These are phyloP conservation scores for Equus przewalskii DNA, from an alignment of 2,113 vertebrate genomes.

Conservation along the genomic window DNA sequence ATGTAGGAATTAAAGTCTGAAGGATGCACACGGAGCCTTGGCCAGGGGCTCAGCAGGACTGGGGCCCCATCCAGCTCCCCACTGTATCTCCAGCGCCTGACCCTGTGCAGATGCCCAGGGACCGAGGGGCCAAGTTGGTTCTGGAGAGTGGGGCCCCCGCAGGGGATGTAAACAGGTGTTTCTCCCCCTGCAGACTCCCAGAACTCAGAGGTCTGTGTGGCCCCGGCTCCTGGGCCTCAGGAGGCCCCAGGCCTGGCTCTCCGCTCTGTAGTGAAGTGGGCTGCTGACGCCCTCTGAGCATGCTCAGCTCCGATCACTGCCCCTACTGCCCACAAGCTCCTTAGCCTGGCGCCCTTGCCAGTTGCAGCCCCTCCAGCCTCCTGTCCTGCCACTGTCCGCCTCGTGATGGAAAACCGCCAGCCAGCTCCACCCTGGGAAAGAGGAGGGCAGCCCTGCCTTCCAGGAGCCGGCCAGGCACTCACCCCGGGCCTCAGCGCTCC, in stretches of 20 bases:
- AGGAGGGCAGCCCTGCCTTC: too few relatives aligned
- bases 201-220: accelerated
- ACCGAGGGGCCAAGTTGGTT: neutral
- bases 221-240: accelerated
- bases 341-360: neutral
- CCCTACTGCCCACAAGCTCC: too few relatives aligned
- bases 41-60: neutral
- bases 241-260: neutral
- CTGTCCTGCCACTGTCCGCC: neutral
- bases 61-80: neutral
- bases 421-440: too few relatives aligned
- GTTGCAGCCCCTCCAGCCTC: neutral
- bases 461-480: too few relatives aligned
- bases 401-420: neutral
- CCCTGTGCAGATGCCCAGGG: accelerated
- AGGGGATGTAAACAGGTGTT: too few relatives aligned
- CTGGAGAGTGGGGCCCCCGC: neutral
- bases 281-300: neutral
- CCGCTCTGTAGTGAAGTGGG: accelerated
- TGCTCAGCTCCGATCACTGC: neutral
- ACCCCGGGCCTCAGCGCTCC: too few relatives aligned
- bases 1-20: neutral
- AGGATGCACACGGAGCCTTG: neutral
- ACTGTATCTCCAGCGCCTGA: neutral
- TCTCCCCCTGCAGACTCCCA: neutral